These are phyloP conservation scores for Hypotaenidia philippensis DNA, from an alignment of 2,797 vertebrate species.

Conservation along the genomic window DNA sequence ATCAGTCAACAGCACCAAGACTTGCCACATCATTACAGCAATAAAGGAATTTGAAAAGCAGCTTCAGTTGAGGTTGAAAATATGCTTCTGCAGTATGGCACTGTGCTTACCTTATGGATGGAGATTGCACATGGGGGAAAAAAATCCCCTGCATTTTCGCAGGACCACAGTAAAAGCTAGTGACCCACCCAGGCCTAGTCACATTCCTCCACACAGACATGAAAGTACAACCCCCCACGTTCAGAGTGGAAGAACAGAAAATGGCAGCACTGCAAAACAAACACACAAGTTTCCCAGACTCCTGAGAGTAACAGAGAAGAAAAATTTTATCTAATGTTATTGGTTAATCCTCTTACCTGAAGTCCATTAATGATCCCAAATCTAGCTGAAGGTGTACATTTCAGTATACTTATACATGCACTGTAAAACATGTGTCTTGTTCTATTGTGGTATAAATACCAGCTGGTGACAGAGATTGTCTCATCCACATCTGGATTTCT, in stretches of 20 bases:
- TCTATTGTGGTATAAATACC: neutral
- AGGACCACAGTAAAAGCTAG: neutral
- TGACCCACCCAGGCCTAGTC: neutral
- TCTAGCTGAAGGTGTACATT: neutral
- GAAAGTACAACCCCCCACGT: neutral
- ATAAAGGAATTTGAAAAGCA: neutral
- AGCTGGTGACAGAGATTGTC: neutral
- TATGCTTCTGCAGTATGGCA: neutral
- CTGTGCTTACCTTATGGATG: neutral
- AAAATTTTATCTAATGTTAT: neutral
- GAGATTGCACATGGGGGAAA: rapidly evolving
- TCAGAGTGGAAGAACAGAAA: neutral
- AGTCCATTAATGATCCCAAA: neutral
- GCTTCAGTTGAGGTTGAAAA: neutral
- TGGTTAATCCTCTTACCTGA: neutral
- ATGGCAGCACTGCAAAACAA: neutral
- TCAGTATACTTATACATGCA: neutral
- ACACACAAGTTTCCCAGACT: neutral
- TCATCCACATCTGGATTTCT: neutral
- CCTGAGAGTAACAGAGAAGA: neutral
- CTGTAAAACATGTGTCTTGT: neutral
- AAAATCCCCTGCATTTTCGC: rapidly evolving
- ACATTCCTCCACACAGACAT: neutral
- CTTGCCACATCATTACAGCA: neutral
- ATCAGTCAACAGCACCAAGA: neutral